Base-by-base conservation (phyloP, 2,113 vertebrate species). In the Tylochromis polylepis region DNA sequence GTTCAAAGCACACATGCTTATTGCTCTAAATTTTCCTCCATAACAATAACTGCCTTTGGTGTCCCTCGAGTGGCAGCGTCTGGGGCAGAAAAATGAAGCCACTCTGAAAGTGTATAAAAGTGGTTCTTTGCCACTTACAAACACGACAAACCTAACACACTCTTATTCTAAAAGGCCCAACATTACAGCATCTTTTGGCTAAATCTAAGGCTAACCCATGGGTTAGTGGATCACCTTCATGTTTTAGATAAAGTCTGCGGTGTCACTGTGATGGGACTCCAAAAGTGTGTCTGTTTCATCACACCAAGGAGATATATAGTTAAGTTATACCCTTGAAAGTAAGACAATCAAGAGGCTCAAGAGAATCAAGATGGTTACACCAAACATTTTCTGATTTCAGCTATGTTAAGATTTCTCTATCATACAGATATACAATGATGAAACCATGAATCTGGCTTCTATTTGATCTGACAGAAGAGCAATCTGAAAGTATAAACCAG, bases 1-100 rank as follows among this genome's bases (percentile, higher is more conserved):
- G 65, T 43, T 14, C 3, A 8, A 59, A 22, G 41, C 0, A 2
- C 9, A 49, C 15, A 5, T 72, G 0, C n/a, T 70, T 43, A 72
- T 11, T 72, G 38, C 38, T 27, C 38, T 27, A 41, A 27, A 46
- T 18, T 72, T 46, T 27, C 41, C 24, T 31, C 4, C 43, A 77
- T 20, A 77, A 77, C 6, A 2, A n/a, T 51, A 51, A 31, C 43
- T 77, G 10, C 16, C 43, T 51, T 77, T 12, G 70, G 24, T 77
- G 43, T 10, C 41, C 51, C 70, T 46, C 6, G 11, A 12, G 24
- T 0, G 43, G 43, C 70, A 12, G 70, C 24, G 0, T 49, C 15
- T 49, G 70, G 41, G 70, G 43, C 43, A 51, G 70, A 77, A 31
- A 51, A 14, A 3, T 31, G 5, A 77, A 77, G 46, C 46, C 1